Base-by-base conservation (phyloP, 2,113 vertebrate species). In the Psilopogon haemacephalus region DNA sequence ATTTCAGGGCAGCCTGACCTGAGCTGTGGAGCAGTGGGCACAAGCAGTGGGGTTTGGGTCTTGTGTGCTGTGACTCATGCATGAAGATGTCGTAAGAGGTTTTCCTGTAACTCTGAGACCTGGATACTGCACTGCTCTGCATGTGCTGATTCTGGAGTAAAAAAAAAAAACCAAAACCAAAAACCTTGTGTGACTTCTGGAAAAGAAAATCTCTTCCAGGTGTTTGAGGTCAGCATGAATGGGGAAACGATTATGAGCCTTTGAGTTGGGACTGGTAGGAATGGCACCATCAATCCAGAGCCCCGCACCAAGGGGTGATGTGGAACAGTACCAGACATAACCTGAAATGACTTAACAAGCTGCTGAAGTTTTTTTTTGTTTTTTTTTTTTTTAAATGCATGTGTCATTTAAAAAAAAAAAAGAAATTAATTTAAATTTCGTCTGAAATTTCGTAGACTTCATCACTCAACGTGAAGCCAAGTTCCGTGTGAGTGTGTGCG, bases 381-480 rank as follows among this genome's bases (percentile, higher is more conserved):
- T n/a, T n/a, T n/a, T n/a, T n/a, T n/a, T n/a, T n/a, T n/a, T 88
- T 89, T 55, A 90, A 89, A 71, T 89, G 81, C 80, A 24, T 91
- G 65, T 93, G 58, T 84, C 63, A 9, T 1, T 82, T 50, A 20
- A 7, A 18, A 44, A 44, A 44, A 44, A 44, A 44, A 7, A 44
- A 17, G 18, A 44, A 44, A 8, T n/a, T n/a, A 44, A 44, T 17
- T 93, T 95, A 95, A 96, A 95, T 95, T 93, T 95, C 91, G 78
- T 94, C 80, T 94, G 89, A 96, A 89, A 91, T 95, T 96, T 97
- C 75, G 91, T 95, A 78, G 85, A 77, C 92, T 94, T 95, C 95
- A 94, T 93, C 93, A 80, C 93, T 93, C 90, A 76, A 64, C 0
- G 21, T 93, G 90, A 77, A 95, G 87, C 87, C 93, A 93, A 95